Evolutionary conservation across 2,113 vertebrate species (phyloP), one percentile per base, ranked within the genome.

Genomic region (Mellivora capensis): DNA sequence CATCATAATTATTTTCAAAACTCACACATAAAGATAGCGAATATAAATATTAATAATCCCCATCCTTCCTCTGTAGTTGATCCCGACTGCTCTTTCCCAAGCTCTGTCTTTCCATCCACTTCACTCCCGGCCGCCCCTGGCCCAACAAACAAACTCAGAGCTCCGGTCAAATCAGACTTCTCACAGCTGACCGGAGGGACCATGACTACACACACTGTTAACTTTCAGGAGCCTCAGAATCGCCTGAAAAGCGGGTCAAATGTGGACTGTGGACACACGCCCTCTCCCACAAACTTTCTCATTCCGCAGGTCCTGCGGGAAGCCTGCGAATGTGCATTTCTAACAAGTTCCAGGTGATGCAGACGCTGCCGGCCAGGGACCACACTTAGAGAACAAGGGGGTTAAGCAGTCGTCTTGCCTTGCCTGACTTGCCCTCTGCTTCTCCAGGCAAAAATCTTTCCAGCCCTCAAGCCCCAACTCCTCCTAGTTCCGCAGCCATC

Each of bases 11-110:
- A 90, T 82, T 49, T 52, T 21, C 49, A 79, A 95, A 91, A 93
- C 9, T 89, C 84, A 54, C 23, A 29, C n/a, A 84, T n/a, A 95
- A 52, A 86, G 52, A 90, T 39, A 95, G 52, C 77, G 67, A 83
- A 87, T 61, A 61, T 59, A 91, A 95, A 79, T 83, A 94, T 83
- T 69, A 83, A 87, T 84, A 83, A 67, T 96, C 71, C 9, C 29
- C 14, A 44, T 57, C 42, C 39, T 72, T 92, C 62, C 74, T 76
- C 71, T n/a, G 5, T 54, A 86, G 52, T 34, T 84, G 74, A 89
- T 42, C 29, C 25, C 18, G 64, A 9, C 20, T 93, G 69, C 49
- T 42, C n/a, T 85, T 87, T 72, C 44, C 23, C n/a, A 23, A 25
- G 34, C 23, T 29, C 83, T 9, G 39, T 29, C 42, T 44, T 23